phyloP scores from a whole-genome alignment of 1,140 invertebrate species.

The Drosophila nikananu region DNA sequence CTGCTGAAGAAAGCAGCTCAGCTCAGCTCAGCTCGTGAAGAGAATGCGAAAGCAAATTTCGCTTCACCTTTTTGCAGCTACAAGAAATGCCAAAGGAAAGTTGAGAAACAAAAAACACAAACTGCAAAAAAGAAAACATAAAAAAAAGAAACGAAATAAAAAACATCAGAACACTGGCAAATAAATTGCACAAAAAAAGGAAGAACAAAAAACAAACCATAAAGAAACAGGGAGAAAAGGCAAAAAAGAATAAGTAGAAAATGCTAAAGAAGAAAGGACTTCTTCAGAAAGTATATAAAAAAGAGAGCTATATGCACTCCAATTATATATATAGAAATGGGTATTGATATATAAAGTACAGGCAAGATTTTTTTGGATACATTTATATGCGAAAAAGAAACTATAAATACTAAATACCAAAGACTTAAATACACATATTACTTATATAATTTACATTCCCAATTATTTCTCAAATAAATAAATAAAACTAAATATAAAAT shows the following conservation, averaged over 20 bases:
- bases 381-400: too few relatives aligned
- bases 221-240: conserved; percentile 22
- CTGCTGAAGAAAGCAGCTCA: conserved; percentile 32
- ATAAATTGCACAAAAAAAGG: conserved; percentile 58
- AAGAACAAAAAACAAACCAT: neutral
- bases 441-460: too few relatives aligned
- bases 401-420: too few relatives aligned
- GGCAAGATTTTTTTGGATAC: neutral
- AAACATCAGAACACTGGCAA: conserved; percentile 56
- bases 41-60: conserved; percentile 43
- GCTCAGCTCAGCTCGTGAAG: conserved; percentile 9
- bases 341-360: conserved; percentile 27
- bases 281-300: conserved; percentile 22
- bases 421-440: too few relatives aligned
- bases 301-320: conserved; percentile 14
- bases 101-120: conserved; percentile 29
- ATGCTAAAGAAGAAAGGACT: conserved; percentile 27
- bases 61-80: conserved; percentile 57
- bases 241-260: conserved; percentile 4
- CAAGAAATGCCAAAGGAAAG: conserved; percentile 46
- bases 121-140: conserved; percentile 28
- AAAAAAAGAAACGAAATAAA: conserved; percentile 17
- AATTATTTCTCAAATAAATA: too few relatives aligned
- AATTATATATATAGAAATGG: neutral
- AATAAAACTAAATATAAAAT: too few relatives aligned